Evolutionary conservation across 2,888 invertebrate species (phyloP).

Genomic region (Phyllotreta cruciferae): DNA sequence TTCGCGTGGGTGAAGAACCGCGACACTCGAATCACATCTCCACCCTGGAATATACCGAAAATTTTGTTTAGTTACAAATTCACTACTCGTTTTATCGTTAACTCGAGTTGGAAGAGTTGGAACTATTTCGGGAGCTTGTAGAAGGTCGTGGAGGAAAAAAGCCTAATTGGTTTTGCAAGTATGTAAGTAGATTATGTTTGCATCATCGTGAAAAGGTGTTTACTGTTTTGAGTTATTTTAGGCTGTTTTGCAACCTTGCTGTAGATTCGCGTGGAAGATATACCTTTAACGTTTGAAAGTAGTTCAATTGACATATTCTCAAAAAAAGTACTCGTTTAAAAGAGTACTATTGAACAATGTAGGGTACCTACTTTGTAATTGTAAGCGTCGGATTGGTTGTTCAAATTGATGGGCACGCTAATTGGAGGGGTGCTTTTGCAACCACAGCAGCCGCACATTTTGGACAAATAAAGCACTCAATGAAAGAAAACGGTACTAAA

Average conservation of each 20-base stretch:
- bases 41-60: constrained; percentile 71
- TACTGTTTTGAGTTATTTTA: no score
- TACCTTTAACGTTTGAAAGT: no score
- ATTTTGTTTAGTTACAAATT: not conserved
- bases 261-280: no score
- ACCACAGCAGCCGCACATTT: constrained; percentile 66
- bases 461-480: constrained; percentile 12
- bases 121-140: no score
- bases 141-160: no score
- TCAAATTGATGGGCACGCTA: constrained; percentile 77
- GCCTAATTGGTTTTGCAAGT: no score
- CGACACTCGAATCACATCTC: constrained; percentile 87
- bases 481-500: not conserved
- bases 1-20: constrained; percentile 90
- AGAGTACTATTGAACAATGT: not conserved
- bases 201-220: no score
- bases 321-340: no score
- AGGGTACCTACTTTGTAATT: constrained; percentile 61
- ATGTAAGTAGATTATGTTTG: no score
- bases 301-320: no score
- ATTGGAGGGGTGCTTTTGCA: constrained; percentile 73
- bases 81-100: not conserved
- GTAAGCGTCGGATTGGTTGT: constrained; percentile 77
- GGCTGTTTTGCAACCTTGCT: no score
- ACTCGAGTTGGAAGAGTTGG: no score